A percentile compares a stretch with the other conserved stretches of the same genome.
These are phyloP conservation scores for Hyposoter dolosus DNA, from an alignment of 2,888 invertebrate genomes.

Conservation along the genomic window DNA sequence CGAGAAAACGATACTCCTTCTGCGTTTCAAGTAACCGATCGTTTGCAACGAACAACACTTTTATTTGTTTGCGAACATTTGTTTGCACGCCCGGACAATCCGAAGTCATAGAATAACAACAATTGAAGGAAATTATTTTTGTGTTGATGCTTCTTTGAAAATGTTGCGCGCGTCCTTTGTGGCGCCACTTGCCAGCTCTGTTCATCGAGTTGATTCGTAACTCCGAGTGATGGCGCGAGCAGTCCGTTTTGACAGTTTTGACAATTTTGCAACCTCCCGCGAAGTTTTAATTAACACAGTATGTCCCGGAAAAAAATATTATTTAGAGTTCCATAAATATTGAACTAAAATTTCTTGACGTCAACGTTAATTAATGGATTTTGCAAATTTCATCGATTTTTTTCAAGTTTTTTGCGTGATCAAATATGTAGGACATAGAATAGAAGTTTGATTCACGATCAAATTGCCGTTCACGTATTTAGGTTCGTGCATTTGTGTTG, in stretches of 20 bases:
- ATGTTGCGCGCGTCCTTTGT: neutral
- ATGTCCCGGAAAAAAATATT: neutral
- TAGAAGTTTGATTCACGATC: conserved; percentile 25
- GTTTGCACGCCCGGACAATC: neutral
- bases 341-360: neutral
- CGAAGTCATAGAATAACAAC: neutral
- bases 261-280: neutral
- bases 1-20: neutral
- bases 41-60: neutral
- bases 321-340: neutral
- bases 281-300: conserved; percentile 1
- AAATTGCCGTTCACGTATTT: conserved; percentile 48
- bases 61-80: neutral
- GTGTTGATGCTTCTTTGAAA: neutral
- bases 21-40: neutral
- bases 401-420: neutral
- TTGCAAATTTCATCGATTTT: neutral
- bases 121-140: neutral
- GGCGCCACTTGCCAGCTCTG: neutral
- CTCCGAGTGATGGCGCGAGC: conserved; percentile 12
- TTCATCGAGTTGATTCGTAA: neutral
- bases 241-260: neutral
- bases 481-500: conserved; percentile 1
- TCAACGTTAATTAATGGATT: neutral
- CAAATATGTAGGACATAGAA: neutral